These are phyloP conservation scores for silkworm (Bombyx mori) DNA, from an alignment of 1,140 invertebrate genomes.

Conservation along the genomic window ASM3026992v2 NC_085107.1:8669501-8670000, in stretches of 20 bases:
- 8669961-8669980: no score
- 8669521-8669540: no score
- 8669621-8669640: slow-evolving; percentile 17
- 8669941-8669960: background rate
- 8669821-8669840: no score
- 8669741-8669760: slow-evolving; percentile 4
- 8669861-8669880: no score
- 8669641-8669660: slow-evolving; percentile 16
- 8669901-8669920: background rate
- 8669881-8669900: no score
- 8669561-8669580: slow-evolving; percentile 17
- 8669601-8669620: slow-evolving; percentile 39
- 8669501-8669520: no score
- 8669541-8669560: slow-evolving; percentile 14
- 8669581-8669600: slow-evolving; percentile 1
- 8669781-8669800: no score
- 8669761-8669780: background rate
- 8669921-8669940: background rate
- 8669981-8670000: no score
- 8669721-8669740: slow-evolving; percentile 5
- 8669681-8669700: slow-evolving; percentile 35
- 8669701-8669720: slow-evolving; percentile 9
- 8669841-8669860: no score
- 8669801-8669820: no score
- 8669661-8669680: slow-evolving; percentile 32